These are phyloP conservation scores for Trinectes maculatus DNA, from an alignment of 2,113 vertebrate species.

Conservation along the genomic window DNA sequence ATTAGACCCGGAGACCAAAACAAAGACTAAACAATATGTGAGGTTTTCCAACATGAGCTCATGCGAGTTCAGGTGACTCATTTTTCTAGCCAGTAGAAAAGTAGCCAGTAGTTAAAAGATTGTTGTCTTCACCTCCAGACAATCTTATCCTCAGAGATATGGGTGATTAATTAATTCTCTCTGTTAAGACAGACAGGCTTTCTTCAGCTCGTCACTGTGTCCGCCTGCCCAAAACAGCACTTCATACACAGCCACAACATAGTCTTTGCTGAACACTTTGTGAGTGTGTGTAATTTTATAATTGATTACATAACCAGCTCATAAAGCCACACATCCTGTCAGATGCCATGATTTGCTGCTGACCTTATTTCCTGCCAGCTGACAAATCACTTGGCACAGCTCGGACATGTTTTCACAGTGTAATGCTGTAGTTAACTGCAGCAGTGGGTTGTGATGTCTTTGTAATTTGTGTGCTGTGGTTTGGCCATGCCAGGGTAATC, in stretches of 20 bases:
- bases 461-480: constrained; percentile 4
- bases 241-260: too few relatives aligned
- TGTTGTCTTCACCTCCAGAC: neutral
- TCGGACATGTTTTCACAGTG: neutral
- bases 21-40: constrained; percentile 45
- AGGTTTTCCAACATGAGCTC: constrained; percentile 18
- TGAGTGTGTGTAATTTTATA: too few relatives aligned
- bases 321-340: neutral
- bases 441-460: neutral
- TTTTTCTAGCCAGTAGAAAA: neutral
- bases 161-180: neutral
- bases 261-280: too few relatives aligned
- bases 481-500: constrained; percentile 32
- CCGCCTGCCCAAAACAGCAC: too few relatives aligned
- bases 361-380: neutral
- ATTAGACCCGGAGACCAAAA: constrained; percentile 29
- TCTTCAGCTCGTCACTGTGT: too few relatives aligned
- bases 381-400: neutral
- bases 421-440: neutral
- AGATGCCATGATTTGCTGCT: neutral
- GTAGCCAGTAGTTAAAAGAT: neutral
- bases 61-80: constrained; percentile 21
- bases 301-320: too few relatives aligned
- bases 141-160: neutral
- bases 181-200: neutral